Conservation (phyloP, 2,888 invertebrate genomes). For the Himalopsyche anomala region DNA sequence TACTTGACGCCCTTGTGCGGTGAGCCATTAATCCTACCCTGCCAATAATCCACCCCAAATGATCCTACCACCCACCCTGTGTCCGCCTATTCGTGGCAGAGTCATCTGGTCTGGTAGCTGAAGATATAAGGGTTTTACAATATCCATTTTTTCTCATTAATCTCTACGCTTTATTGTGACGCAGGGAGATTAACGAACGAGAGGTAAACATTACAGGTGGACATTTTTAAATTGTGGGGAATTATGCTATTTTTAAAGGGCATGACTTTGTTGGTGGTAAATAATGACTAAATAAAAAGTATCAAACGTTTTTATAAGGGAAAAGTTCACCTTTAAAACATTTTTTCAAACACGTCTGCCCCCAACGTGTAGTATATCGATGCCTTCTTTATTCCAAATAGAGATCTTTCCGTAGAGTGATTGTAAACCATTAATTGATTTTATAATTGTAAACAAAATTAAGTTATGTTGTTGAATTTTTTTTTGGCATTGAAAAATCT, state of each 20-base stretch:
- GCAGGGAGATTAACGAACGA: constrained; percentile 46
- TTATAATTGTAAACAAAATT: too few relatives aligned
- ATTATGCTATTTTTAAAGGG: not conserved
- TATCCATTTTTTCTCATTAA: constrained; percentile 55
- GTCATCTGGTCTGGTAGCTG: constrained; percentile 37
- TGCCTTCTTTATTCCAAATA: too few relatives aligned
- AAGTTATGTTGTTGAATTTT: too few relatives aligned
- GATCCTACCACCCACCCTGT: not conserved
- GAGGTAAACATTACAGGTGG: constrained; percentile 20
- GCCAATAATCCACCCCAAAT: constrained; percentile 26
- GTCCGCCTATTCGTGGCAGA: constrained; percentile 1
- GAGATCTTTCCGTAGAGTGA: too few relatives aligned
- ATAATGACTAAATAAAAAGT: too few relatives aligned
- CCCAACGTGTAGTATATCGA: too few relatives aligned
- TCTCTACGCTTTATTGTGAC: constrained; percentile 49
- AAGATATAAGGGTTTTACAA: constrained; percentile 52
- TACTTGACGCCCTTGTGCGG: constrained; percentile 31
- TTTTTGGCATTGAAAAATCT: too few relatives aligned
- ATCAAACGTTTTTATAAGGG: too few relatives aligned
- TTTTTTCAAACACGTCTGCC: too few relatives aligned
- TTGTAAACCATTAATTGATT: too few relatives aligned
- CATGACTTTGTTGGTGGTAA: not conserved
- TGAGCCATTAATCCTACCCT: constrained; percentile 34
- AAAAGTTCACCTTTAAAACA: too few relatives aligned
- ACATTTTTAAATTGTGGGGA: constrained; percentile 6